A percentile compares a stretch with the other conserved stretches of the same genome.
Conservation (phyloP, 2,113 vertebrate genomes). For the Anseranas semipalmata region DNA sequence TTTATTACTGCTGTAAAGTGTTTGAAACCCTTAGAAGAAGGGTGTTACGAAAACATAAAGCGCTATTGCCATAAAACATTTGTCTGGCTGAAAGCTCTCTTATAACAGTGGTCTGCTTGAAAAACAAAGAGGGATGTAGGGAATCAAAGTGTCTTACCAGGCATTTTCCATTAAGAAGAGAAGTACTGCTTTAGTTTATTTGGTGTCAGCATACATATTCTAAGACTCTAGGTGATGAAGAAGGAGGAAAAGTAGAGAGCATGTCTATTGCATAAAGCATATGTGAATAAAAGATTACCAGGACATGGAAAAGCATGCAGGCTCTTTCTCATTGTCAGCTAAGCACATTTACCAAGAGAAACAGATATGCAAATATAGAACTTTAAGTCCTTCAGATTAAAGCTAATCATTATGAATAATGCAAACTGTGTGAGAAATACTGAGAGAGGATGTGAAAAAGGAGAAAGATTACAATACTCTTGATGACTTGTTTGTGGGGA, state of each 20-base stretch:
- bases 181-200: conserved; percentile 33
- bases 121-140: background rate
- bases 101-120: background rate
- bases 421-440: conserved; percentile 50
- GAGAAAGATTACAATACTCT: conserved; percentile 34
- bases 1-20: conserved; percentile 58
- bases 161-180: background rate
- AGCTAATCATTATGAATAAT: conserved; percentile 69
- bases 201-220: conserved; percentile 33
- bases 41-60: background rate
- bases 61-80: conserved; percentile 13
- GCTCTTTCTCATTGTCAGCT: conserved; percentile 22
- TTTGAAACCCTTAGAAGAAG: conserved; percentile 20
- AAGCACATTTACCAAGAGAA: conserved; percentile 42
- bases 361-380: conserved; percentile 54
- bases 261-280: conserved; percentile 50
- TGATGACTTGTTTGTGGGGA: background rate
- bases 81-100: conserved; percentile 33
- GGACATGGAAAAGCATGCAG: conserved; percentile 38
- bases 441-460: background rate
- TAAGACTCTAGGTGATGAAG: background rate
- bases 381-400: conserved; percentile 62
- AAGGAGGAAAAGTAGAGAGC: conserved; percentile 15
- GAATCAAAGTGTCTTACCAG: background rate
- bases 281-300: conserved; percentile 61